A percentile compares a stretch with the other conserved stretches of the same genome.
Conservation (phyloP, 2,888 invertebrate species). For the Catocala nupta region DNA sequence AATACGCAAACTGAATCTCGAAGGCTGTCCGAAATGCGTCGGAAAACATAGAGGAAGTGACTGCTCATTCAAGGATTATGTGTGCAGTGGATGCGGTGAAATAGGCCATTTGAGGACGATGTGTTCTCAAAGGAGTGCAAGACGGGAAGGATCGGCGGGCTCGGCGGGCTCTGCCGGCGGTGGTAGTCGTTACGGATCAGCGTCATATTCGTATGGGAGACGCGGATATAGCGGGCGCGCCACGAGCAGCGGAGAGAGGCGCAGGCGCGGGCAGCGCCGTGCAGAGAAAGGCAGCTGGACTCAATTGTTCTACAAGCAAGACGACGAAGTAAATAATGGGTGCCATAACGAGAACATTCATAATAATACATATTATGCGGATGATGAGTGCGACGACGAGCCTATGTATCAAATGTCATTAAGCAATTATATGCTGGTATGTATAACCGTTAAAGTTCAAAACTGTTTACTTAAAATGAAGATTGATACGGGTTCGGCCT, state of each 20-base stretch:
- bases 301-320: neutral
- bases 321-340: neutral
- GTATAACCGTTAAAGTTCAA: conserved; percentile 11
- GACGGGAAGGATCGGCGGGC: neutral
- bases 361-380: neutral
- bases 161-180: conserved; percentile 2
- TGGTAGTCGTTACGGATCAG: neutral
- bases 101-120: conserved; percentile 15
- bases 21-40: neutral
- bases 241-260: too few species aligned
- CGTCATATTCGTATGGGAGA: neutral
- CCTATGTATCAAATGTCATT: conserved; percentile 14
- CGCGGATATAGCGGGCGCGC: neutral
- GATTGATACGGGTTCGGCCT: conserved; percentile 16
- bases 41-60: neutral
- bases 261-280: too few species aligned
- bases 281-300: neutral
- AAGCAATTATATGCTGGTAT: conserved; percentile 13
- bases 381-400: neutral
- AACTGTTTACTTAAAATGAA: neutral
- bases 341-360: neutral
- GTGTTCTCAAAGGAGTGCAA: conserved; percentile 6
- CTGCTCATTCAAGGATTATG: conserved; percentile 5
- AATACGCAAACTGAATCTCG: neutral
- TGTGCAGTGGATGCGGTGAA: conserved; percentile 5